Base-by-base conservation (phyloP, 2,113 vertebrate genomes). In the Limnothrissa miodon region DNA sequence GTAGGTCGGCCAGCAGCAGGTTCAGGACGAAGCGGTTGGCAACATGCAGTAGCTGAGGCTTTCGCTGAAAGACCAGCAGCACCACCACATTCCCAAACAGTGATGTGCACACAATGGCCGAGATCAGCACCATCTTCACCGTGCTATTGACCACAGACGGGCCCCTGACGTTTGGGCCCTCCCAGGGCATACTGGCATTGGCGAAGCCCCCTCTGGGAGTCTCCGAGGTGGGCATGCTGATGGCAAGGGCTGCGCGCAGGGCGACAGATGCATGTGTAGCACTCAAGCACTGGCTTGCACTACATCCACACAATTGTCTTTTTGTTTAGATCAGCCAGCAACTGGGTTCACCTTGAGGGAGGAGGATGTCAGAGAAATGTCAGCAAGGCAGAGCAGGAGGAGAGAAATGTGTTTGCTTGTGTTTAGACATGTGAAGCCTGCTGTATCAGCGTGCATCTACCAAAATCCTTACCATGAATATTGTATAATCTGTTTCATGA, bases 21-120 rank as follows among this genome's bases (percentile, higher is more conserved):
- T 97, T 97, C 87, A 97, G 96, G 83, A 97, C 95, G 46, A 97
- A 97, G 78, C 95, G 94, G 87, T 97, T 97, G 86, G 96, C 95
- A 42, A 97, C 95, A 5, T 97, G 96, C 36, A 97, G 92, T 39
- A 97, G 93, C 89, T 97, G 95, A 0, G 96, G 96, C 90, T 97
- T 97, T 85, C 94, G 94, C 87, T 96, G 95, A 89, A 97, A 93
- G 82, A 96, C 96, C 78, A 96, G 88, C 48, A 95, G 92, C n/a
- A 97, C 95, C 78, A 96, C 92, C 39, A 96, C 88, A 59, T 97
- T 97, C 51, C 96, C 96, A 13, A 97, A 93, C 44, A 97, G 89
- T 0, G 96, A 96, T 62, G 92, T 91, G 0, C 94, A 93, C 48
- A 97, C 91, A 21, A 97, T 95, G 82, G 93, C 78, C 0, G 94